Evolutionary conservation across 2,888 invertebrate genomes (phyloP).

Genomic region (Pseudoips prasinana): DNA sequence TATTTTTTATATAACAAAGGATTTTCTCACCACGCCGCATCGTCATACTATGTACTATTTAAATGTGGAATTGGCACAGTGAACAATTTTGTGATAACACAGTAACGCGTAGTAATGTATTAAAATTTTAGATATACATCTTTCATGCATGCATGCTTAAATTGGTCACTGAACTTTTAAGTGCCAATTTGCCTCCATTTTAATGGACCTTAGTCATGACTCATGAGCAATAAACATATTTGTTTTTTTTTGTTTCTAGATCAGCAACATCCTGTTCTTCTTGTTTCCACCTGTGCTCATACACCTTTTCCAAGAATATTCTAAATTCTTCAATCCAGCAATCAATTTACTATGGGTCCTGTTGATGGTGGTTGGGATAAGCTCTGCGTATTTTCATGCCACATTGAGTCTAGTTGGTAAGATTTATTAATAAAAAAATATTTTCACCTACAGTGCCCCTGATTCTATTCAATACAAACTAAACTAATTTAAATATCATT

Average conservation of each 20-base stretch:
- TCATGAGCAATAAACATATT: too few species aligned
- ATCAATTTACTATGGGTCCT: slow-evolving; percentile 92
- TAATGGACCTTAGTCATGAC: too few species aligned
- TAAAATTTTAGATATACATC: neutral
- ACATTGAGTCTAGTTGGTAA: slow-evolving; percentile 88
- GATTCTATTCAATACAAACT: too few species aligned
- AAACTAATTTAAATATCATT: too few species aligned
- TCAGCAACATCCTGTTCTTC: slow-evolving; percentile 90
- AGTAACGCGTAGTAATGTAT: too few species aligned
- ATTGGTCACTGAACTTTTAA: slow-evolving; percentile 15
- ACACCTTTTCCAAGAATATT: slow-evolving; percentile 89
- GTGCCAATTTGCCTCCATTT: too few species aligned
- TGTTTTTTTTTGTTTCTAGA: slow-evolving; percentile 66
- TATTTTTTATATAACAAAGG: slow-evolving; percentile 18
- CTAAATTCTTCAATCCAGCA: slow-evolving; percentile 87
- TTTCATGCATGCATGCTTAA: slow-evolving; percentile 12
- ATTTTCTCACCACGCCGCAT: slow-evolving; percentile 5
- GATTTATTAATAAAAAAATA: slow-evolving; percentile 23
- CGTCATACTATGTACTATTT: too few species aligned
- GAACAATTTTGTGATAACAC: slow-evolving; percentile 1
- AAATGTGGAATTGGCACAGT: too few species aligned
- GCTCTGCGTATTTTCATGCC: slow-evolving; percentile 93
- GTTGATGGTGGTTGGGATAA: slow-evolving; percentile 88
- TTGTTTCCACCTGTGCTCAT: slow-evolving; percentile 89
- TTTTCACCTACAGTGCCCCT: too few species aligned